Conservation (phyloP, 2,888 invertebrate species). For the Drosophila tanythrix region DNA sequence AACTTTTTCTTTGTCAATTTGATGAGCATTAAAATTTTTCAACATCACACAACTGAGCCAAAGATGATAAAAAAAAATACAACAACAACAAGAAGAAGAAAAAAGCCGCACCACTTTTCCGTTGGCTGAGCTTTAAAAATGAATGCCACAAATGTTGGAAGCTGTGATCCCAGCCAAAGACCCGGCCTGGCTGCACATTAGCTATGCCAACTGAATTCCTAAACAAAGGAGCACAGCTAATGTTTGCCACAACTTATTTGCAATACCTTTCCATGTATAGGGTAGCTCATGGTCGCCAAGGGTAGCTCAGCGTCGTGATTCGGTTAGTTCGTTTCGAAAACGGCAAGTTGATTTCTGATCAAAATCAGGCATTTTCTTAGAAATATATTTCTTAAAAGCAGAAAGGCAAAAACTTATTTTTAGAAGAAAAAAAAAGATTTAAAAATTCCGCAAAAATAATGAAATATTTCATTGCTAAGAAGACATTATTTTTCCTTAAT, state of each 20-base stretch:
- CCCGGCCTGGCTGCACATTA: background rate
- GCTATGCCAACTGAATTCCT: background rate
- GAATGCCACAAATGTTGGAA: background rate
- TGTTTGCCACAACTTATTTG: background rate
- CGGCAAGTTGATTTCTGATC: background rate
- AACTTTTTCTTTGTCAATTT: conserved; percentile 84
- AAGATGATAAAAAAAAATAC: background rate
- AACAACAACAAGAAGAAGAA: conserved; percentile 29
- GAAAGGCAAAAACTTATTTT: too few relatives aligned
- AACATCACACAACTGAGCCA: conserved; percentile 10
- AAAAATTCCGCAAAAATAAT: too few relatives aligned
- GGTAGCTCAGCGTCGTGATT: background rate
- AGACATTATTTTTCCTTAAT: too few relatives aligned
- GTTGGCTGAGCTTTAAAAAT: conserved; percentile 44
- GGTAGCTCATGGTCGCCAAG: background rate
- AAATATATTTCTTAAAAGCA: too few relatives aligned
- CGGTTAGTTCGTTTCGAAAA: background rate
- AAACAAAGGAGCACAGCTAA: background rate
- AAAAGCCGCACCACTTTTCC: conserved; percentile 4
- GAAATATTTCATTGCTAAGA: too few relatives aligned
- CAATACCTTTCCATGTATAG: background rate
- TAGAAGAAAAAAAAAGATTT: too few relatives aligned
- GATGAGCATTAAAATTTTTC: conserved; percentile 80
- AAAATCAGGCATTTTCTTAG: too few relatives aligned
- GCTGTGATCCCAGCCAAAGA: background rate